phyloP scores from a whole-genome alignment of 2,797 vertebrate genomes.

The Antrozous pallidus region DNA sequence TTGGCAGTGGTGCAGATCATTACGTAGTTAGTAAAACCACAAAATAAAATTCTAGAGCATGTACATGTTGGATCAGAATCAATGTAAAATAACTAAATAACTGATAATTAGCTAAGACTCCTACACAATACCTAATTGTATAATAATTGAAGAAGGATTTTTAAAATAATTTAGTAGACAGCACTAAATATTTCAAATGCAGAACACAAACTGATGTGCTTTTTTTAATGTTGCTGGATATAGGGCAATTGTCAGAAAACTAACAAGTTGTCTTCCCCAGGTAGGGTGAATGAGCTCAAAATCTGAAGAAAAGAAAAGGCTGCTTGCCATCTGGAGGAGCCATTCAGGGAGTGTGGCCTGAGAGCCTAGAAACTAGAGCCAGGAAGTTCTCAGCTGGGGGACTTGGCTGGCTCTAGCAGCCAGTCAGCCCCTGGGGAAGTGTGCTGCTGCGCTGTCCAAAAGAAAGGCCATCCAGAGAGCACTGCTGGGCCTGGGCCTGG shows the following conservation, averaged over 20 bases:
- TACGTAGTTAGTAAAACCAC: conserved; percentile 62
- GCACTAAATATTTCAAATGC: conserved; percentile 40
- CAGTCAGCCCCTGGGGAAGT: background rate
- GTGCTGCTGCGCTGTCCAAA: background rate
- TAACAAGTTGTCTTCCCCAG: background rate
- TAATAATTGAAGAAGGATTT: conserved; percentile 34
- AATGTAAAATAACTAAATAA: conserved; percentile 40
- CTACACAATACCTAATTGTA: conserved; percentile 55
- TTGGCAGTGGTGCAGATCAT: conserved; percentile 56
- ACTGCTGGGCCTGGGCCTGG: background rate
- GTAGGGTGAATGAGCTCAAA: background rate
- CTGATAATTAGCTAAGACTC: conserved; percentile 68
- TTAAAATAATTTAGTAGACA: conserved; percentile 5
- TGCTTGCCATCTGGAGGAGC: conserved; percentile 39
- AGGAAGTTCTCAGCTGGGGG: conserved; percentile 35
- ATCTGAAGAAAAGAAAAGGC: background rate
- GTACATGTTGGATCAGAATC: conserved; percentile 60
- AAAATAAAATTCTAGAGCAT: conserved; percentile 60
- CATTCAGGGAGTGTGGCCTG: background rate
- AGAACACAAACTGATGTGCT: background rate
- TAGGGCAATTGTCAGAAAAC: background rate
- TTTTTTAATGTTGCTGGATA: conserved; percentile 35
- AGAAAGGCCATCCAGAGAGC: background rate
- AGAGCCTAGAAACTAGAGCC: conserved; percentile 30
- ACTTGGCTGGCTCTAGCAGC: conserved; percentile 17